Percentiles rank a stretch among this genome's conserved stretches.
phyloP scores from a whole-genome alignment of 2,888 invertebrate genomes.

The Branchinecta sandiegonensis region DNA sequence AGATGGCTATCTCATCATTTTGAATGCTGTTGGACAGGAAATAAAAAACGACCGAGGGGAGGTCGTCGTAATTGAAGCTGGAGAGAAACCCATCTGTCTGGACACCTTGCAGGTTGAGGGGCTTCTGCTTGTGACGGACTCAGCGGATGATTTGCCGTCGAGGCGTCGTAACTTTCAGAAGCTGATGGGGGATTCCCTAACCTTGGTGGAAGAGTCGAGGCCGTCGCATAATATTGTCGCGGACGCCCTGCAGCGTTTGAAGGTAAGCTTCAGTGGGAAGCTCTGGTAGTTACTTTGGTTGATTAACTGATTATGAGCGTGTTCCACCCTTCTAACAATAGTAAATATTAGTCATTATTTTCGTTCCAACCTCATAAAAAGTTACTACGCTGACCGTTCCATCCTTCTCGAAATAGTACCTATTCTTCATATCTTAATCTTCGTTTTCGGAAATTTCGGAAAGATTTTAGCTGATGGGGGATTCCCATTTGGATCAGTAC shows the following conservation, averaged over 20 bases:
- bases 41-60: conserved; percentile 33
- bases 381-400: too few relatives aligned
- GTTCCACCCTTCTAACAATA: too few relatives aligned
- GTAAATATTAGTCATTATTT: too few relatives aligned
- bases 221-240: conserved; percentile 43
- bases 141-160: conserved; percentile 33
- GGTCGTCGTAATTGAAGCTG: conserved; percentile 34
- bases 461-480: too few relatives aligned
- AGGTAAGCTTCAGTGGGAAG: conserved; percentile 31
- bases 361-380: too few relatives aligned
- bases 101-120: conserved; percentile 33
- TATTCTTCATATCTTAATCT: too few relatives aligned
- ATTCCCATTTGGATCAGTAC: too few relatives aligned
- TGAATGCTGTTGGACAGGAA: conserved; percentile 25
- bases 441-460: too few relatives aligned
- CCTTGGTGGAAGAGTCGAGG: conserved; percentile 36
- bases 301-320: too few relatives aligned
- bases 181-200: conserved; percentile 30
- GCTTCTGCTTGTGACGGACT: conserved; percentile 36
- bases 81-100: conserved; percentile 34
- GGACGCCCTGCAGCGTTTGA: conserved; percentile 46
- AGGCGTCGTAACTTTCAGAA: conserved; percentile 34
- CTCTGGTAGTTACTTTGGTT: too few relatives aligned
- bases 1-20: conserved; percentile 34
- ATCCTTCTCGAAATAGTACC: too few relatives aligned